phyloP scores from a whole-genome alignment of 2,113 vertebrate genomes.

The Otocyon megalotis region DNA sequence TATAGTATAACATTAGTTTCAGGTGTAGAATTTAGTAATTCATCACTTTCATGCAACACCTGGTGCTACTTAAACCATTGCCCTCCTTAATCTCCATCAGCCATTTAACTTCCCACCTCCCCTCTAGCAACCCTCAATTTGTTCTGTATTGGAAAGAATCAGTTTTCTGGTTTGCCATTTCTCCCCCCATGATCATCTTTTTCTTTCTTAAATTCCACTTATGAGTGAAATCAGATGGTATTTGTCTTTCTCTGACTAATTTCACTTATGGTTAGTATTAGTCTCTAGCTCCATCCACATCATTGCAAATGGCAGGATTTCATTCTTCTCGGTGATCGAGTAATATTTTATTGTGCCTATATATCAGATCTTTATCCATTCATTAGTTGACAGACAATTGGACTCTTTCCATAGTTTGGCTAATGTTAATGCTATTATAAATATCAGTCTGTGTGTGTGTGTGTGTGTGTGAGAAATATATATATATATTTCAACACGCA shows the following conservation, averaged over 20 bases:
- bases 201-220: neutral
- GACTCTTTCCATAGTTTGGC: neutral
- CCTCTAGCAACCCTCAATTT: neutral
- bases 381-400: neutral
- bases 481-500: too few species aligned
- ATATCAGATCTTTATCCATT: neutral
- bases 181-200: neutral
- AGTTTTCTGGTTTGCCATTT: neutral
- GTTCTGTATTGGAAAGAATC: neutral
- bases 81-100: neutral
- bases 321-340: neutral
- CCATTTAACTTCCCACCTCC: neutral
- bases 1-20: neutral
- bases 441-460: neutral
- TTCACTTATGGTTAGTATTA: neutral
- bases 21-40: neutral
- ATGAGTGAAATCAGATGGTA: neutral
- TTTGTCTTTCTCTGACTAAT: neutral
- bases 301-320: neutral
- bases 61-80: neutral
- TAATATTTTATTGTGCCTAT: neutral
- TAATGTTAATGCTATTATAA: neutral
- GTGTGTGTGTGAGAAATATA: too few species aligned
- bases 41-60: neutral
- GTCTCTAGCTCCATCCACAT: neutral